Evolutionary conservation across 2,888 invertebrate genomes (phyloP).

Genomic region (Thera obeliscata): DNA sequence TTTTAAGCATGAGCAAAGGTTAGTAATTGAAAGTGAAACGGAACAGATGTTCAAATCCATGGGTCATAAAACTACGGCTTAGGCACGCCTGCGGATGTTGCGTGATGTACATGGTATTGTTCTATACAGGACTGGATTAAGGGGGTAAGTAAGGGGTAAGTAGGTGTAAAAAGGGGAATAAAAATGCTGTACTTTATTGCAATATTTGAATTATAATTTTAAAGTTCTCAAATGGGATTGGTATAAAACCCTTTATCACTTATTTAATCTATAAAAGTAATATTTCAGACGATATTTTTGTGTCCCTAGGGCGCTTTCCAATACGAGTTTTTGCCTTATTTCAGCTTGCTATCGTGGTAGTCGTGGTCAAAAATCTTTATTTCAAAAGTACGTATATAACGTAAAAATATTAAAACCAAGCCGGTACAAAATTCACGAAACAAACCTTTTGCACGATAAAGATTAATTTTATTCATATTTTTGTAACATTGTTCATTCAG

Average conservation of each 20-base stretch:
- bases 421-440: not conserved
- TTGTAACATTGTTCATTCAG: not conserved
- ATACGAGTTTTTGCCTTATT: too few relatives aligned
- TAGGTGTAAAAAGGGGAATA: not conserved
- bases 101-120: conserved; percentile 59
- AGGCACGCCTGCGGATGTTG: conserved; percentile 66
- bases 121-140: conserved; percentile 40
- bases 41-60: conserved; percentile 46
- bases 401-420: not conserved
- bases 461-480: not conserved
- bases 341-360: too few relatives aligned
- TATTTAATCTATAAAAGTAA: too few relatives aligned
- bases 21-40: conserved; percentile 39
- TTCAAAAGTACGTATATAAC: too few relatives aligned
- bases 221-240: too few relatives aligned
- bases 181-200: too few relatives aligned
- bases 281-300: too few relatives aligned
- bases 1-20: not conserved
- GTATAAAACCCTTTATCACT: too few relatives aligned
- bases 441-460: not conserved
- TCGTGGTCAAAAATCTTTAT: too few relatives aligned
- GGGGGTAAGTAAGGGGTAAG: not conserved
- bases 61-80: conserved; percentile 51
- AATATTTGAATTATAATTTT: too few relatives aligned
- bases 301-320: too few relatives aligned